phyloP scores from a whole-genome alignment of 2,113 vertebrate genomes.

The Aix galericulata region DNA sequence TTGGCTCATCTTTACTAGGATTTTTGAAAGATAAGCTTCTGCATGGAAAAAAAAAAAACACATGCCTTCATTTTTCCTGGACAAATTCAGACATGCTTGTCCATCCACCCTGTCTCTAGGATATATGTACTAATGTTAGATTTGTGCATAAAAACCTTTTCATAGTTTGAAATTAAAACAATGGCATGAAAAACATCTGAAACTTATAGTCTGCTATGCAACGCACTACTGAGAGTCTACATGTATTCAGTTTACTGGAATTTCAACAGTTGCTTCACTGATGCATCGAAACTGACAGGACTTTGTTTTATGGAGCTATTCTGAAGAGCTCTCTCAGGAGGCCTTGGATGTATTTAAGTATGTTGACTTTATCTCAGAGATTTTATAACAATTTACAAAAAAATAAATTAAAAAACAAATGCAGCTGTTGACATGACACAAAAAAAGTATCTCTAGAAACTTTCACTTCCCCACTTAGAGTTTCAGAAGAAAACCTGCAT shows the following conservation, averaged over 20 bases:
- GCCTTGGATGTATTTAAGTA: neutral
- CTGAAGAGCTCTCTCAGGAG: neutral
- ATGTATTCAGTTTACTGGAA: neutral
- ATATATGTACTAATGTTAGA: constrained; percentile 26
- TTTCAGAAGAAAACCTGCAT: neutral
- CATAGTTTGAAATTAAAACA: constrained; percentile 27
- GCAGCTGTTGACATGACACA: neutral
- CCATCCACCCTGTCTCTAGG: neutral
- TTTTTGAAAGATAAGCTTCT: constrained; percentile 53
- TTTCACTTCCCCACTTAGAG: neutral
- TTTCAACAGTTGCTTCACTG: neutral
- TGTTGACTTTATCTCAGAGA: neutral
- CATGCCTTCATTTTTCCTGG: constrained; percentile 13
- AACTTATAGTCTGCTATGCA: neutral
- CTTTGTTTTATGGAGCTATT: neutral
- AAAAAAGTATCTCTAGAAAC: neutral
- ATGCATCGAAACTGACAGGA: neutral
- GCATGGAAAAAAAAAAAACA: neutral
- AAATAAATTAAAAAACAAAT: neutral
- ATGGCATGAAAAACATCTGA: neutral
- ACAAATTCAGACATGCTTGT: constrained; percentile 1
- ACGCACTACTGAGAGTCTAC: neutral
- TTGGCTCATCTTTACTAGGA: constrained; percentile 27
- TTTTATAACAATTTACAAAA: neutral
- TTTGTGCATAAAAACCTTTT: neutral